These are phyloP conservation scores for Cephalophus harveyi DNA, from an alignment of 2,113 vertebrate genomes.

Conservation along the genomic window DNA sequence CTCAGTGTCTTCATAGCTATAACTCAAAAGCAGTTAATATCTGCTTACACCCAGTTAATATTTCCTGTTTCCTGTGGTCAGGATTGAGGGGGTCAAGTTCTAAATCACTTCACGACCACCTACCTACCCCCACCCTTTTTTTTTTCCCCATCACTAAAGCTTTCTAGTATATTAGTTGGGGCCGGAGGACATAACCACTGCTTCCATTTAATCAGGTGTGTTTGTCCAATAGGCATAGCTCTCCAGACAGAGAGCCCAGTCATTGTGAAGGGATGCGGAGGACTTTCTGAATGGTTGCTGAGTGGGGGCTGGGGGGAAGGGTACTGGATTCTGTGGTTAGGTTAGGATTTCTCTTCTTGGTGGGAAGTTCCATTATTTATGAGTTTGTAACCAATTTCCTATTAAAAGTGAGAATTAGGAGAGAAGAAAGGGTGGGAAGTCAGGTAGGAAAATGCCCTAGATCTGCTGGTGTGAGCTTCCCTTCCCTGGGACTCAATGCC, in stretches of 20 bases:
- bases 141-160: constrained; percentile 2
- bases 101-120: not conserved
- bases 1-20: constrained; percentile 71
- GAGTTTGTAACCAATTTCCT: not conserved
- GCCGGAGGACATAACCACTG: constrained; percentile 76
- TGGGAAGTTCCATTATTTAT: not conserved
- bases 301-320: not conserved
- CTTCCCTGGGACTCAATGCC: not conserved
- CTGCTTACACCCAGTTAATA: constrained; percentile 63
- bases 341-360: not conserved
- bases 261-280: not conserved
- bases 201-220: constrained; percentile 73
- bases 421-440: not conserved
- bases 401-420: not conserved
- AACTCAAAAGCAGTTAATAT: constrained; percentile 60
- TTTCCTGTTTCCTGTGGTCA: constrained; percentile 73
- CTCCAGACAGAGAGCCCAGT: not conserved
- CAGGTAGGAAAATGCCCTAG: not conserved
- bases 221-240: not conserved
- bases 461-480: not conserved
- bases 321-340: not conserved
- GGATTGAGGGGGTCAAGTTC: constrained; percentile 71
- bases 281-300: not conserved
- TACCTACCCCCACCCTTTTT: not conserved
- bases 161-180: constrained; percentile 36